phyloP scores from a whole-genome alignment of 35 echinoderm and acorn worm species.

The Ophioderma brevispina region DNA sequence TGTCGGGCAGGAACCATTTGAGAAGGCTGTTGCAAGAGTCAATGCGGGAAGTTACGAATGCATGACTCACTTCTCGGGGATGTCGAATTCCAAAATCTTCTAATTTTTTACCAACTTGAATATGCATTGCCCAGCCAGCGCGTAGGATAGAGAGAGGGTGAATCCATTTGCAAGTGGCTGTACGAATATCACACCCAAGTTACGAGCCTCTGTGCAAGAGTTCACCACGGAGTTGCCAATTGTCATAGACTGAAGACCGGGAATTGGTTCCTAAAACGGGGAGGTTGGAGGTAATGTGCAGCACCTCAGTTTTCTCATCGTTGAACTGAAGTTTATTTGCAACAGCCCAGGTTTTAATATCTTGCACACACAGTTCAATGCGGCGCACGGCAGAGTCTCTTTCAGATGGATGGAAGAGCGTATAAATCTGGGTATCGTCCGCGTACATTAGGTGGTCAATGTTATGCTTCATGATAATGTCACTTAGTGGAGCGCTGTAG shows the following conservation, averaged over 20 bases:
- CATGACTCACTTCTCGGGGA: constrained; percentile 25
- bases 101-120: neutral
- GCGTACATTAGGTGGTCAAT: constrained; percentile 35
- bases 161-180: neutral
- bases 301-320: constrained; percentile 19
- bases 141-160: neutral
- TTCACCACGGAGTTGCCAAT: neutral
- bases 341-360: constrained; percentile 8
- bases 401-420: neutral
- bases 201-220: neutral
- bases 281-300: neutral
- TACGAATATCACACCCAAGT: neutral
- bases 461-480: constrained; percentile 23
- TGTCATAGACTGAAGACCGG: neutral
- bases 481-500: constrained; percentile 23
- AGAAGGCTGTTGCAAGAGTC: constrained; percentile 49
- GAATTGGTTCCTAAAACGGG: neutral
- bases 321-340: constrained; percentile 17
- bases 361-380: neutral
- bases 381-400: neutral
- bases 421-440: neutral
- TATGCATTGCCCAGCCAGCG: neutral
- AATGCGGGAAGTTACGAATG: constrained; percentile 46
- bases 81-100: neutral
- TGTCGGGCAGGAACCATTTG: constrained; percentile 12